Conservation (phyloP, 2,113 vertebrate genomes). For the Myotis brandtii region DNA sequence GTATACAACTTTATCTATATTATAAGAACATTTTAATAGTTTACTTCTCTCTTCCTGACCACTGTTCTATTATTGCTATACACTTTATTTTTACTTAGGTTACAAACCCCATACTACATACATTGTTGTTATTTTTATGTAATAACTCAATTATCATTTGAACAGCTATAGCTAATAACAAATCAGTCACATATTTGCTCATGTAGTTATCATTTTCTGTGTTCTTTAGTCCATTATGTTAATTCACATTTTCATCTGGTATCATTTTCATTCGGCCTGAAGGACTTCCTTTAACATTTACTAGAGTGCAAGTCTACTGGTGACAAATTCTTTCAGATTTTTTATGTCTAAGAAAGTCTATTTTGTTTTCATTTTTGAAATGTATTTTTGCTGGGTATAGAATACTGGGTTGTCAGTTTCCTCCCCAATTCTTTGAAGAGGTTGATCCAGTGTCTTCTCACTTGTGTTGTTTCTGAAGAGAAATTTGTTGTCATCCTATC, state of each 20-base stretch:
- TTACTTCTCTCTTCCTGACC: background rate
- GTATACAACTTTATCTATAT: background rate
- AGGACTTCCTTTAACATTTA: background rate
- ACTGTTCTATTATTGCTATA: background rate
- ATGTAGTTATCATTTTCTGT: slow-evolving; percentile 17
- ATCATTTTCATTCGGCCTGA: background rate
- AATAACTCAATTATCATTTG: background rate
- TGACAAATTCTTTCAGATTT: slow-evolving; percentile 21
- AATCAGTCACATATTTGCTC: background rate
- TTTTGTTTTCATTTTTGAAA: slow-evolving; percentile 2
- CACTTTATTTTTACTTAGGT: background rate
- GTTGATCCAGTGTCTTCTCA: background rate
- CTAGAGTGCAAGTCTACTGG: background rate
- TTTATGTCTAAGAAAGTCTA: background rate
- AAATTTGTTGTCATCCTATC: background rate
- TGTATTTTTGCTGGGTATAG: background rate
- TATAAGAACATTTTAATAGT: background rate
- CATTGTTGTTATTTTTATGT: background rate
- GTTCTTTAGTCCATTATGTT: background rate
- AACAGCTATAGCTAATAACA: background rate
- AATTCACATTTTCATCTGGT: background rate
- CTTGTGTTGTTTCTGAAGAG: background rate
- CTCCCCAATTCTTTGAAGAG: background rate
- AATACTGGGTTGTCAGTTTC: background rate
- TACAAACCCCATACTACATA: background rate